Conservation (phyloP, 2,797 vertebrate genomes). For the Antrozous pallidus region DNA sequence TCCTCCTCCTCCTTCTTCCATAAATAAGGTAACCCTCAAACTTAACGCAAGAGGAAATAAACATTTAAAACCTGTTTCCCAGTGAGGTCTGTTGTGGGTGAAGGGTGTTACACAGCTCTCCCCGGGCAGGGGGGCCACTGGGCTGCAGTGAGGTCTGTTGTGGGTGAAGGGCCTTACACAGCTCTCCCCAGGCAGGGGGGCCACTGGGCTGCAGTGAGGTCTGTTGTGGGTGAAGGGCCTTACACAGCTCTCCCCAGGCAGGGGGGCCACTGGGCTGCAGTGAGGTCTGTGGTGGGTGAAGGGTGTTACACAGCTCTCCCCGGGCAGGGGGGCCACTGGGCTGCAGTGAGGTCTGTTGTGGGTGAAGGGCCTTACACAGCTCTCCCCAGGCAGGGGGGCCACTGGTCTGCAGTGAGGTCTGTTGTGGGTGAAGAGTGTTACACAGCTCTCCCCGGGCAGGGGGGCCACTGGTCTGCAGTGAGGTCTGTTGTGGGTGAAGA, state of each 20-base stretch:
- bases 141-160: no score
- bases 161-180: no score
- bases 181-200: no score
- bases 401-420: no score
- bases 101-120: background rate
- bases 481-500: background rate
- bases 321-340: no score
- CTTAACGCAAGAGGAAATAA: conserved; percentile 19
- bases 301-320: no score
- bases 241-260: fast-evolving
- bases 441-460: no score
- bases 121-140: fast-evolving
- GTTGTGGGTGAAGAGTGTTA: no score
- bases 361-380: background rate
- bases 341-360: background rate
- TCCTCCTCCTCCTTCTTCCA: conserved; percentile 60
- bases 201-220: no score
- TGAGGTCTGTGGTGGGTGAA: no score
- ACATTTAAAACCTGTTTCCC: background rate
- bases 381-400: fast-evolving
- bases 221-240: background rate
- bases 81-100: background rate
- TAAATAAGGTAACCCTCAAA: conserved; percentile 65
- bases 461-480: no score
- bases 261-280: no score